Conservation (phyloP, 1,140 invertebrate species). For the Lamellibrachia luymesi region DNA sequence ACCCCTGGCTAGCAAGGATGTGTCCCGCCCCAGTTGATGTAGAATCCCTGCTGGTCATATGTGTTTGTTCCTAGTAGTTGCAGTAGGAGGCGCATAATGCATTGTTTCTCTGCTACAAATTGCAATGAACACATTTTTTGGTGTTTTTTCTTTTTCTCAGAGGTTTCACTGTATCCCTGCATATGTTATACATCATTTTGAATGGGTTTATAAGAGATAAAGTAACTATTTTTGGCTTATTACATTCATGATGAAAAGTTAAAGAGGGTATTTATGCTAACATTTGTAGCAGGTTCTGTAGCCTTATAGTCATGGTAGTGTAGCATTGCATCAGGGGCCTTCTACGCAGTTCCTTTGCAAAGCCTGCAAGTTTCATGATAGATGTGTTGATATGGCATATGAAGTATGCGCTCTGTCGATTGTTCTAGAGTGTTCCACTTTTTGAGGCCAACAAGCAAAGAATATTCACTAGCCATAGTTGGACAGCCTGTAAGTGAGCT, state of each 20-base stretch:
- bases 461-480: background rate
- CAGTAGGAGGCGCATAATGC: background rate
- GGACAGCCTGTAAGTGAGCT: background rate
- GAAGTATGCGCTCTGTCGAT: background rate
- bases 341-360: background rate
- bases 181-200: background rate
- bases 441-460: background rate
- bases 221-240: background rate
- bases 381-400: background rate
- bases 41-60: background rate
- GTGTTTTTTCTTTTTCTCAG: background rate
- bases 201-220: background rate
- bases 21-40: background rate
- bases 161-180: background rate
- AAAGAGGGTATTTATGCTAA: background rate
- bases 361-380: background rate
- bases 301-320: background rate
- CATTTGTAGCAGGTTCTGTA: background rate
- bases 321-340: background rate
- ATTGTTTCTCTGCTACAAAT: background rate
- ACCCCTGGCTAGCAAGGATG: no score
- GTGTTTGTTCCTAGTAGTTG: background rate
- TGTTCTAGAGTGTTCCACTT: background rate
- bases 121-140: background rate
- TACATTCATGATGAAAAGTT: background rate